Conservation (phyloP, 2,797 vertebrate genomes). For the Myotis daubentonii region DNA sequence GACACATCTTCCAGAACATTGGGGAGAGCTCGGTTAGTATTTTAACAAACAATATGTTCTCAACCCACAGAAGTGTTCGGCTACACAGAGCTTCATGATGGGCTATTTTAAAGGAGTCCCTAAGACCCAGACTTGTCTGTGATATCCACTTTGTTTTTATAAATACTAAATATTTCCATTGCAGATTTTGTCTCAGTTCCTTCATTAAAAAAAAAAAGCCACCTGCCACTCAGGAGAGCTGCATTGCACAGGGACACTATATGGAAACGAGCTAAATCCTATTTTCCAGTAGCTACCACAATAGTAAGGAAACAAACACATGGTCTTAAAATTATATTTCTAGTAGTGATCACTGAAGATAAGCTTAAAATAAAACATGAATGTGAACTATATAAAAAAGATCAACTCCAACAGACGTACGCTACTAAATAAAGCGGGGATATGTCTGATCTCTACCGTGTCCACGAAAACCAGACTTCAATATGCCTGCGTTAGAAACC, state of each 20-base stretch:
- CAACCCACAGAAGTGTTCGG: not conserved
- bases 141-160: not conserved
- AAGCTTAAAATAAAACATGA: not conserved
- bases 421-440: not conserved
- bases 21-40: not conserved
- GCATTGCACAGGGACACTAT: not conserved
- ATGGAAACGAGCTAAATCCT: not conserved
- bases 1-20: not conserved
- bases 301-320: not conserved
- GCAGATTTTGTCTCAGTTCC: conserved; percentile 7
- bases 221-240: not conserved
- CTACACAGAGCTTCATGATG: not conserved
- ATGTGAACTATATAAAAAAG: not conserved
- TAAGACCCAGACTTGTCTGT: not conserved
- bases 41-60: not conserved
- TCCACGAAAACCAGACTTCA: not conserved
- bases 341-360: not conserved
- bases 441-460: not conserved
- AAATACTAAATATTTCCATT: conserved; percentile 41
- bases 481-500: not conserved
- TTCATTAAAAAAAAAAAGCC: not conserved
- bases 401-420: not conserved
- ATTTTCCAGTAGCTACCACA: not conserved
- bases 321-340: not conserved
- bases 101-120: not conserved